These are phyloP conservation scores for Eumeta japonica DNA, from an alignment of 1,140 invertebrate genomes.

Conservation along the genomic window DNA sequence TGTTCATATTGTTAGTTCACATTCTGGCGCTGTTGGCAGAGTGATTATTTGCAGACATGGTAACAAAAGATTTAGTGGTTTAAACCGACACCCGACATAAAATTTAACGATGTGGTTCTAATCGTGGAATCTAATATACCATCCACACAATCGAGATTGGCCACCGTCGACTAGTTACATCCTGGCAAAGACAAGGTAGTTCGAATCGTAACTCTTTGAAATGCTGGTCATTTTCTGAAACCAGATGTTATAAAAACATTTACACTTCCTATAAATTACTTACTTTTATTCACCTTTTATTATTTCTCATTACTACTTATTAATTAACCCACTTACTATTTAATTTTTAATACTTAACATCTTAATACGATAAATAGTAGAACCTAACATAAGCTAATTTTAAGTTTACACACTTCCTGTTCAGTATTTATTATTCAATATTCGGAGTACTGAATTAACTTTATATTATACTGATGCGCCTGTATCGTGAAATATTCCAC, in stretches of 20 bases:
- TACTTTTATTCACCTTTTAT: no score
- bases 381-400: no score
- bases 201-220: neutral
- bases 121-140: neutral
- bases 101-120: neutral
- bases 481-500: no score
- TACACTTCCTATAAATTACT: no score
- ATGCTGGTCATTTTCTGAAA: neutral
- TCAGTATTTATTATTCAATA: no score
- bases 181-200: neutral
- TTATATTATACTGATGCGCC: no score
- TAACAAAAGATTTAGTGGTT: neutral
- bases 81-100: neutral
- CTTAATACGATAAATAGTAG: no score
- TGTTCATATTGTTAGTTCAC: slow-evolving; percentile 1
- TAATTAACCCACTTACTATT: no score
- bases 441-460: no score
- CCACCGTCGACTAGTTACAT: neutral
- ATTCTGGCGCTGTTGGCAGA: neutral
- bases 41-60: neutral
- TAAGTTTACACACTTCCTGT: no score
- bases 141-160: neutral
- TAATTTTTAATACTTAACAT: no score
- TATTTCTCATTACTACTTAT: no score
- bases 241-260: neutral